phyloP scores from a whole-genome alignment of 2,888 invertebrate genomes.

The Drosophila cognata region DNA sequence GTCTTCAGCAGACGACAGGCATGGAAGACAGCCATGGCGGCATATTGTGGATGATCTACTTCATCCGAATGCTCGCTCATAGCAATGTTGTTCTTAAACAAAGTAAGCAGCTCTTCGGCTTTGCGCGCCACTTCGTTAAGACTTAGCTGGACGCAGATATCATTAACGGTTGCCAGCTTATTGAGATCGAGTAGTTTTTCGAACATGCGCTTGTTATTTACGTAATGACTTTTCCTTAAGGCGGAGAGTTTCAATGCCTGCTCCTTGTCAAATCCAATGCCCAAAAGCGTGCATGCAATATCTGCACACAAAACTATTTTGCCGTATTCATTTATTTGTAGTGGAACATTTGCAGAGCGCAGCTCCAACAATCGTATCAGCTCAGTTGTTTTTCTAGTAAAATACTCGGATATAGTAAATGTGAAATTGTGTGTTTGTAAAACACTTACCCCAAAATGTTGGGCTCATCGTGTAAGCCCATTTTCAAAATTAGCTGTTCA shows the following conservation, averaged over 20 bases:
- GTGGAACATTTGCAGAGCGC: slow-evolving; percentile 79
- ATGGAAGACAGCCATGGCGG: slow-evolving; percentile 88
- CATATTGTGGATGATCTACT: slow-evolving; percentile 88
- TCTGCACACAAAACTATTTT: slow-evolving; percentile 88
- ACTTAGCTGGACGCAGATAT: slow-evolving; percentile 87
- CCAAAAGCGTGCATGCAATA: slow-evolving; percentile 86
- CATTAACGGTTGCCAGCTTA: slow-evolving; percentile 86
- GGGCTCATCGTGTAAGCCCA: slow-evolving; percentile 80
- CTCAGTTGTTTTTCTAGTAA: slow-evolving; percentile 82
- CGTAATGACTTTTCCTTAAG: slow-evolving; percentile 86
- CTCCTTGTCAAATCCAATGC: slow-evolving; percentile 86
- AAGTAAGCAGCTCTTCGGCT: slow-evolving; percentile 86
- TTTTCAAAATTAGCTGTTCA: slow-evolving; percentile 80
- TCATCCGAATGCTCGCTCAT: slow-evolving; percentile 84
- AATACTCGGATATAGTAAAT: background rate
- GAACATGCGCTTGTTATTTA: slow-evolving; percentile 86
- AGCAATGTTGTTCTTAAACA: slow-evolving; percentile 85
- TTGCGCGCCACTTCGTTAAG: slow-evolving; percentile 85
- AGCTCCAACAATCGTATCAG: slow-evolving; percentile 81
- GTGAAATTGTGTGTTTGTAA: background rate
- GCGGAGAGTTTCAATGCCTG: slow-evolving; percentile 87
- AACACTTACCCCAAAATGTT: slow-evolving; percentile 74
- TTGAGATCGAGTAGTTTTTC: slow-evolving; percentile 88
- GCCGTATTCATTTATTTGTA: slow-evolving; percentile 87
- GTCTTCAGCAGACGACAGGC: slow-evolving; percentile 88